These are phyloP conservation scores for Metopia argyrocephala DNA, from an alignment of 2,888 invertebrate species.

Conservation along the genomic window DNA sequence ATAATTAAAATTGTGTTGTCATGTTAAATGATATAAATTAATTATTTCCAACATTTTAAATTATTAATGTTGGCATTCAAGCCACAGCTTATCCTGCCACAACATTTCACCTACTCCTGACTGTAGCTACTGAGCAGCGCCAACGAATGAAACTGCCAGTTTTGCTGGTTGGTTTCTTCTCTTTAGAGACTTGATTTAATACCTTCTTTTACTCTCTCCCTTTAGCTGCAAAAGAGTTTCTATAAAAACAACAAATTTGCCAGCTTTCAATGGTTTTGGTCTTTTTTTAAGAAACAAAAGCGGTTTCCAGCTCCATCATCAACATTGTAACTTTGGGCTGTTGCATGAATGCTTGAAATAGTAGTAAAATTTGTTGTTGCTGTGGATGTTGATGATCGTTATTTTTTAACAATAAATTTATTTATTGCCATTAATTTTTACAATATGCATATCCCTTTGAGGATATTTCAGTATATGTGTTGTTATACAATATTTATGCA, in stretches of 20 bases:
- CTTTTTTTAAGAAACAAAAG: constrained; percentile 15
- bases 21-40: constrained; percentile 59
- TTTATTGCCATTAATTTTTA: constrained; percentile 18
- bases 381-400: constrained; percentile 3
- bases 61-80: constrained; percentile 36
- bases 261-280: too few species aligned
- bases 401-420: constrained; percentile 24
- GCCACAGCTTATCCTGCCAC: neutral
- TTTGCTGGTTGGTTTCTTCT: too few species aligned
- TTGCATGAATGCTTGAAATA: neutral
- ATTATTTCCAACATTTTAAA: constrained; percentile 51
- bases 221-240: too few species aligned
- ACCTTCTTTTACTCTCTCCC: too few species aligned
- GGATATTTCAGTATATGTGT: too few species aligned
- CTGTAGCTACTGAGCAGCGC: too few species aligned
- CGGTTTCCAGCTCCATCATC: constrained; percentile 3
- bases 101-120: too few species aligned
- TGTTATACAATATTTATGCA: too few species aligned
- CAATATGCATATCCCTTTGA: too few species aligned
- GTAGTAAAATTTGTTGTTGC: neutral
- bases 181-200: too few species aligned
- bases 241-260: too few species aligned
- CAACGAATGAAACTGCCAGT: too few species aligned
- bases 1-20: constrained; percentile 58
- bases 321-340: neutral